Conservation (phyloP, 2,888 invertebrate species). For the Ischnura elegans region DNA sequence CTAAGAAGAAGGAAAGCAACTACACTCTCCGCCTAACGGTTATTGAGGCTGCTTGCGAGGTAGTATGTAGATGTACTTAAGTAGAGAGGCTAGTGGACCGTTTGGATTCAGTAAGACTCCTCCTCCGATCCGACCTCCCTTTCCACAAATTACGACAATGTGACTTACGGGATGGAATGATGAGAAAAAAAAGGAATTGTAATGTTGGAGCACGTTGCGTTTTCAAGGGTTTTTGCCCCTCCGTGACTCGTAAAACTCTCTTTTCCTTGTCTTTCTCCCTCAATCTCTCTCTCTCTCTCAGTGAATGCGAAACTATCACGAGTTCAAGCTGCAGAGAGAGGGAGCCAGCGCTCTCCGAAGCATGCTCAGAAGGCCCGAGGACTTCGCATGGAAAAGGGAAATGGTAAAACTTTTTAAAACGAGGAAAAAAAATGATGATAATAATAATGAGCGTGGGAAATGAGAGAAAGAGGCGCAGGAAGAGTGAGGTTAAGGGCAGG, state of each 20-base stretch:
- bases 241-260: background rate
- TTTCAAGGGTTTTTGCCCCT: background rate
- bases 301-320: background rate
- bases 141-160: background rate
- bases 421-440: too few species aligned
- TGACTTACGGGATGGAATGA: background rate
- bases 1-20: too few species aligned
- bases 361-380: background rate
- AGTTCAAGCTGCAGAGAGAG: background rate
- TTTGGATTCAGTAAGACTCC: background rate
- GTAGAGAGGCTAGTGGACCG: too few species aligned
- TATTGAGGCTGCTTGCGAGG: too few species aligned
- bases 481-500: background rate
- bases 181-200: background rate
- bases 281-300: background rate
- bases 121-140: background rate
- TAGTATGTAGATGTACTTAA: too few species aligned
- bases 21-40: too few species aligned
- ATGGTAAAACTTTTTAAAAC: background rate
- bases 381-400: background rate
- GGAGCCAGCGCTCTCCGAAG: background rate
- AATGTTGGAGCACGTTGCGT: background rate
- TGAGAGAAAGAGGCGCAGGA: background rate
- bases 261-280: too few species aligned
- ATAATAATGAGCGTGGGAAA: background rate